phyloP scores from a whole-genome alignment of 30 jellyfish, hydroid and myxozoan species.

The Thelohanellus kitauei region DNA sequence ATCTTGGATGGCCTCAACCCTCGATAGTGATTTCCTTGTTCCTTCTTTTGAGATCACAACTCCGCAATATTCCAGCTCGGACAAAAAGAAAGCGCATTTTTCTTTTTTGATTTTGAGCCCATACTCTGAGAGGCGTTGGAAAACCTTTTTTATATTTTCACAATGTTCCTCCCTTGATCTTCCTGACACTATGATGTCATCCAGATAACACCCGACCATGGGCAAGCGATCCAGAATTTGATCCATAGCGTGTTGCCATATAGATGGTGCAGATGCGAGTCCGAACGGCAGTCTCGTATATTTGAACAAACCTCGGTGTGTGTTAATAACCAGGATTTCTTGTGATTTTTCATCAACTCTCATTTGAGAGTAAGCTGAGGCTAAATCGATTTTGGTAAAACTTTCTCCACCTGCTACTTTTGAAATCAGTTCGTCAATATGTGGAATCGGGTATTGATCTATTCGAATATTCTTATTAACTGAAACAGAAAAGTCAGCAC shows the following conservation, averaged over 20 bases:
- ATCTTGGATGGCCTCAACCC: slow-evolving; percentile 10
- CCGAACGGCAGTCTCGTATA: slow-evolving; percentile 21
- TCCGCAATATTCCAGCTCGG: slow-evolving; percentile 11
- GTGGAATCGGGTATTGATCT: not conserved
- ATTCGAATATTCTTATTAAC: too few species aligned
- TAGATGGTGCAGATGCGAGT: slow-evolving; percentile 22
- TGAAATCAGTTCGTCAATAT: not conserved
- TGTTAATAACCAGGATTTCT: slow-evolving; percentile 7
- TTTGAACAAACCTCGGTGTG: slow-evolving; percentile 10
- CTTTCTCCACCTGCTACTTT: not conserved
- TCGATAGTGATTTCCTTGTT: slow-evolving; percentile 1
- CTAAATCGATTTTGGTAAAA: slow-evolving; percentile 3
- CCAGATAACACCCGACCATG: slow-evolving; percentile 5
- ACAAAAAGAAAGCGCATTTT: slow-evolving; percentile 7
- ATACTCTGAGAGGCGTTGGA: slow-evolving; percentile 1
- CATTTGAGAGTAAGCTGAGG: slow-evolving; percentile 10
- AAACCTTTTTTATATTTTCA: slow-evolving; percentile 1
- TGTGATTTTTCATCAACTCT: slow-evolving; percentile 8
- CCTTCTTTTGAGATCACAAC: slow-evolving; percentile 8
- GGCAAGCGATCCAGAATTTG: slow-evolving; percentile 4
- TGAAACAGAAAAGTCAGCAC: not conserved
- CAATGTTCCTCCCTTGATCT: slow-evolving; percentile 6
- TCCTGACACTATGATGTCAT: slow-evolving; percentile 11
- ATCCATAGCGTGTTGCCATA: slow-evolving; percentile 10
- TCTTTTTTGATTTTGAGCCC: not conserved